A percentile compares a stretch with the other conserved stretches of the same genome.
These are phyloP conservation scores for Pungitius pungitius DNA, from an alignment of 2,113 vertebrate species.

Conservation along the genomic window DNA sequence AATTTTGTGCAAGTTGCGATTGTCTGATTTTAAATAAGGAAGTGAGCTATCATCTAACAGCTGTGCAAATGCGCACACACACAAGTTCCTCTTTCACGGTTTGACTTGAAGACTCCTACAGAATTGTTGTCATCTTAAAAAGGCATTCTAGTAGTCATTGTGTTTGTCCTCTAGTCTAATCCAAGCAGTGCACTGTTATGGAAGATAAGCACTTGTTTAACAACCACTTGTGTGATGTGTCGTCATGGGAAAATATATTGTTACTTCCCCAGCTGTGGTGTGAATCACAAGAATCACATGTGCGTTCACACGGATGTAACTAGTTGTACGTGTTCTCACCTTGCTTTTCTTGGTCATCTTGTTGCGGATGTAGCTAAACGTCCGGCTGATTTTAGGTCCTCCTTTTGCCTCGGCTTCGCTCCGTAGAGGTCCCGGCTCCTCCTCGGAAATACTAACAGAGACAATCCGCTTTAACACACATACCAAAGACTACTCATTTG, in stretches of 20 bases:
- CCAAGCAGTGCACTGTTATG: neutral
- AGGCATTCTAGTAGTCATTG: neutral
- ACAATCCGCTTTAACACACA: neutral
- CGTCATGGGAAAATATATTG: neutral
- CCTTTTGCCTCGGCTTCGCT: conserved; percentile 85
- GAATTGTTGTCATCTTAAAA: neutral
- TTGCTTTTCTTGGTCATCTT: conserved; percentile 95
- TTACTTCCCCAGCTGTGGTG: too few species aligned
- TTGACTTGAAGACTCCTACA: neutral
- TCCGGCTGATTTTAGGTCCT: conserved; percentile 91
- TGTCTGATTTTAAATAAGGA: conserved; percentile 35
- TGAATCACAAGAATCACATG: neutral
- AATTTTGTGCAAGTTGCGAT: neutral
- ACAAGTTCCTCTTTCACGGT: conserved; percentile 12
- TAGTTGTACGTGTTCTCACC: conserved; percentile 70
- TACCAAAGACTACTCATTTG: neutral
- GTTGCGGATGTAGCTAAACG: conserved; percentile 95
- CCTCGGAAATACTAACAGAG: conserved; percentile 86
- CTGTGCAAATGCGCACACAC: neutral
- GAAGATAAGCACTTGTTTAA: too few species aligned
- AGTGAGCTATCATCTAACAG: conserved; percentile 23
- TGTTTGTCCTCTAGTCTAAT: neutral
- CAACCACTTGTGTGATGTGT: neutral
- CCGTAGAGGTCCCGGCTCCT: conserved; percentile 82
- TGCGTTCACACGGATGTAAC: neutral